Conservation (phyloP, 2,113 vertebrate genomes). For the Anolis sagrei region DNA sequence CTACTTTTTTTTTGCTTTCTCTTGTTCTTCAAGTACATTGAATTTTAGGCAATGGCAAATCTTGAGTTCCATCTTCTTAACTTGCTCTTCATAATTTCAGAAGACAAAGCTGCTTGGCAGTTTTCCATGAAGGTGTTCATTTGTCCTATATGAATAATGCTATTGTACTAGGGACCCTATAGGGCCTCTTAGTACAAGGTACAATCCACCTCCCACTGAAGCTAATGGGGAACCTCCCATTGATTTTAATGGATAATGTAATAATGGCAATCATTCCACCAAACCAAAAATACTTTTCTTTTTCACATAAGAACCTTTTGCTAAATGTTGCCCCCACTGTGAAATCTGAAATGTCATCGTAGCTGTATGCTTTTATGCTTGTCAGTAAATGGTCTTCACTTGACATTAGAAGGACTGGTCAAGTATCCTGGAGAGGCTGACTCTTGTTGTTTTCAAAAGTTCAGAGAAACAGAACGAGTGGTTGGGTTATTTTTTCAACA, state of each 20-base stretch:
- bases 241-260: slow-evolving; percentile 5
- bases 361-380: slow-evolving; percentile 7
- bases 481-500: not conserved
- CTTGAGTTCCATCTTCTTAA: not conserved
- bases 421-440: not conserved
- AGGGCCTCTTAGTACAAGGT: not conserved
- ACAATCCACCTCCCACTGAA: not conserved
- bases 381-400: not conserved
- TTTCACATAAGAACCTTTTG: not conserved
- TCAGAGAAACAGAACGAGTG: not conserved
- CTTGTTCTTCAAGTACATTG: too few species aligned
- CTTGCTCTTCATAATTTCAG: not conserved
- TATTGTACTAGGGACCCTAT: not conserved
- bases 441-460: not conserved
- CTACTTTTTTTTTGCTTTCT: not conserved
- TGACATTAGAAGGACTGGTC: slow-evolving; percentile 12
- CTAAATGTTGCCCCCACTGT: slow-evolving; percentile 15
- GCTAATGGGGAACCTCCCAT: slow-evolving; percentile 1
- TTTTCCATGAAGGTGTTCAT: not conserved
- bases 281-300: slow-evolving; percentile 1
- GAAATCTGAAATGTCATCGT: slow-evolving; percentile 24
- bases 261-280: slow-evolving; percentile 3
- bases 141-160: not conserved
- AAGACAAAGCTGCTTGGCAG: not conserved
- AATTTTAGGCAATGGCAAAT: not conserved